Base-by-base conservation (phyloP, 2,888 invertebrate species). In the Isoperla grammatica region DNA sequence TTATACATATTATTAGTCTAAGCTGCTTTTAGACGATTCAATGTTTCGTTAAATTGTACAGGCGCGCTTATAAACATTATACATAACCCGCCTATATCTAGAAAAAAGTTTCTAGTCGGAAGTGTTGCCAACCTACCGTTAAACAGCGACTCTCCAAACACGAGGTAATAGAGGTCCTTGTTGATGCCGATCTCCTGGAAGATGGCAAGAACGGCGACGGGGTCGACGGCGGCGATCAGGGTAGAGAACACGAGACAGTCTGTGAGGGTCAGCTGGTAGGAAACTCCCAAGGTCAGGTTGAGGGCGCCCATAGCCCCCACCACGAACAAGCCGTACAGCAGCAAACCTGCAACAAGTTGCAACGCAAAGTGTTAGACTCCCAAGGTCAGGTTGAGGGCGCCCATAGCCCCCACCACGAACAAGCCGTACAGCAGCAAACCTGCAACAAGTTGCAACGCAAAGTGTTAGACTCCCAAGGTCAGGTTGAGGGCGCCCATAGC, bases 101-200 rank as follows among this genome's bases (percentile, higher is more conserved):
- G n/a, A n/a, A n/a, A n/a, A n/a, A n/a, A n/a, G n/a, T n/a, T n/a
- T n/a, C n/a, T n/a, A n/a, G n/a, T n/a, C n/a, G n/a, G n/a, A n/a
- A n/a, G n/a, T n/a, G n/a, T n/a, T n/a, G n/a, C 29, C 9, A 37
- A 54, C 60, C 22, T 55, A 67, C 67, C 83, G 68, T 83, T 83
- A 61, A 83, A 76, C 57, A 83, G 73, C 1, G 81, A 81, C 70
- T 83, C 83, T 48, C 82, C 83, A 69, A 83, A 83, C 20, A 83
- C 81, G 20, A 81, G 76, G 65, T 82, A 82, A 69, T 82, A 79
- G 11, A 82, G 74, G 61, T 81, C 77, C 69, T 82, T 80, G 66
- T 81, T 81, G 63, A 82, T 81, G 64, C 81, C 80, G 48, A 81
- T 76, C 69, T 81, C 81, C 67, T 81, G 80, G 68, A 81, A 81